Conservation (phyloP, 1,140 invertebrate species). For the Zaprionus taronus region DNA sequence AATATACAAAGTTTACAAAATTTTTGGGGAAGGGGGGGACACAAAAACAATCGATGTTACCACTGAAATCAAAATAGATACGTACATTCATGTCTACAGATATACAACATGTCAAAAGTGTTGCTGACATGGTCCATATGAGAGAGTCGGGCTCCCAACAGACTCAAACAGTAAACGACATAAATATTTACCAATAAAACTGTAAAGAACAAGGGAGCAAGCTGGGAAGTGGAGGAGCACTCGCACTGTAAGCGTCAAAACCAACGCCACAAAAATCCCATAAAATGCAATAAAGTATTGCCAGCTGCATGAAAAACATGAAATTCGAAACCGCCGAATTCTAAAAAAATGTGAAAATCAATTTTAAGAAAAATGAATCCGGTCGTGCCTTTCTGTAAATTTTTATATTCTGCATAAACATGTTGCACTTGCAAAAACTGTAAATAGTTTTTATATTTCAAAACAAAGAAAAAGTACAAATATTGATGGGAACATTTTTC, state of each 20-base stretch:
- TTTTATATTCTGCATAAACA: slow-evolving; percentile 15
- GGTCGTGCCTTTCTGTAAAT: slow-evolving; percentile 54
- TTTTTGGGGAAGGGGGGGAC: not conserved
- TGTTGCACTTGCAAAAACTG: not conserved
- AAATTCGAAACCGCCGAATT: slow-evolving; percentile 31
- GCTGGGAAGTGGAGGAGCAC: not conserved
- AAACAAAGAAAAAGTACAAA: not conserved
- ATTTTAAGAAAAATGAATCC: slow-evolving; percentile 15
- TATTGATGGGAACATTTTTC: no score
- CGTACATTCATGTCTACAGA: slow-evolving; percentile 19
- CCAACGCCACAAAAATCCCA: slow-evolving; percentile 14
- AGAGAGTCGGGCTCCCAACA: slow-evolving; percentile 5
- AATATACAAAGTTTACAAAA: not conserved
- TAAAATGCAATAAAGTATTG: slow-evolving; percentile 39
- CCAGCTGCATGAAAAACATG: slow-evolving; percentile 23
- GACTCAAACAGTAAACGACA: slow-evolving; percentile 27
- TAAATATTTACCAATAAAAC: slow-evolving; percentile 49
- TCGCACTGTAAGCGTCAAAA: not conserved
- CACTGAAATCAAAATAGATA: not conserved
- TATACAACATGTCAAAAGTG: slow-evolving; percentile 68
- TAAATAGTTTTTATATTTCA: not conserved
- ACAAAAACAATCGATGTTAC: not conserved
- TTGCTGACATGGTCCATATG: slow-evolving; percentile 70
- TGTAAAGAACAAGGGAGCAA: slow-evolving; percentile 24
- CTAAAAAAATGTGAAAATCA: slow-evolving; percentile 13